These are phyloP conservation scores for Brachionus koreanus DNA, from an alignment of 1,140 invertebrate genomes.

Conservation along the genomic window DNA sequence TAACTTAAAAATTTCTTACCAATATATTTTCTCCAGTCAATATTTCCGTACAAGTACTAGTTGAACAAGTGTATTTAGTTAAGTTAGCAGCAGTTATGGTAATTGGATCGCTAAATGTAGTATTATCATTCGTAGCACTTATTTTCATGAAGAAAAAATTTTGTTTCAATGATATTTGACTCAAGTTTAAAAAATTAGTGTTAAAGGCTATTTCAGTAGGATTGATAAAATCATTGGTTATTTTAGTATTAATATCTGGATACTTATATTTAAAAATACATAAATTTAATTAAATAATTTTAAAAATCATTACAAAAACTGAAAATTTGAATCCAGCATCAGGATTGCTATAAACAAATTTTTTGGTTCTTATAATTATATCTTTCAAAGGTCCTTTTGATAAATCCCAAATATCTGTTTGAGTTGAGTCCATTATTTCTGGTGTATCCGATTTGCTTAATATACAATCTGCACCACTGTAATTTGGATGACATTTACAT, in stretches of 20 bases:
- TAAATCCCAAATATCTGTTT: neutral
- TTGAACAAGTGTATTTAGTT: neutral
- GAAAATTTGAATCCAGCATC: neutral
- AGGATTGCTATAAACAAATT: neutral
- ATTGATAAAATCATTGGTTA: neutral
- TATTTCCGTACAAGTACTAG: neutral
- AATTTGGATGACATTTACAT: neutral
- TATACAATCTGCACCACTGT: neutral
- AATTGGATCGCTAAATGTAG: neutral
- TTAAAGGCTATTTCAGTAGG: neutral
- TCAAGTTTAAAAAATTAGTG: neutral
- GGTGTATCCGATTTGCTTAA: neutral
- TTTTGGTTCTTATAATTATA: neutral
- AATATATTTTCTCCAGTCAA: too few species aligned
- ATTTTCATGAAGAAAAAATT: neutral
- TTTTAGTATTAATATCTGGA: neutral
- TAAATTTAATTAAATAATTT: neutral
- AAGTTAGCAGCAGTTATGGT: neutral
- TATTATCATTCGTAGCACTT: neutral
- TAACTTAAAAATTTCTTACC: too few species aligned
- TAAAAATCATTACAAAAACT: neutral
- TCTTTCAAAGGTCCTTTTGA: neutral
- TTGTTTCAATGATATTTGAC: neutral
- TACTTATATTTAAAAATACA: neutral
- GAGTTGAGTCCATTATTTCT: neutral